Percentiles rank a stretch among this genome's conserved stretches.
Conservation (phyloP, 2,888 invertebrate genomes). For the Andrena flavipes region DNA sequence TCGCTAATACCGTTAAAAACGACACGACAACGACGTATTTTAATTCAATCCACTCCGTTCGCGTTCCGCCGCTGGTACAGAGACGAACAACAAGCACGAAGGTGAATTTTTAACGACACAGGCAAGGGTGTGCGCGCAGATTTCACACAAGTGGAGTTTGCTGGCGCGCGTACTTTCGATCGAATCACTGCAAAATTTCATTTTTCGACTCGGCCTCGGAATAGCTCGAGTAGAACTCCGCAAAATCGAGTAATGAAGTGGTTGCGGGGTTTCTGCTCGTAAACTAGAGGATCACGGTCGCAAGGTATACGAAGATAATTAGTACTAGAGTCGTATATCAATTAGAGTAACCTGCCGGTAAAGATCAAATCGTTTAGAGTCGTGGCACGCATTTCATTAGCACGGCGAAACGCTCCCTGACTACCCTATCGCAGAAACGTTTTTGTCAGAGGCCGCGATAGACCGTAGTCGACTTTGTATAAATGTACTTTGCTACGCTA, state of each 20-base stretch:
- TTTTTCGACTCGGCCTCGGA: slow-evolving; percentile 18
- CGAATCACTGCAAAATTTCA: slow-evolving; percentile 25
- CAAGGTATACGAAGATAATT: not conserved
- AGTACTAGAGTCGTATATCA: not conserved
- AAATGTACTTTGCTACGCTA: not conserved
- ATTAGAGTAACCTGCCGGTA: too few relatives aligned
- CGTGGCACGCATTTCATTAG: not conserved
- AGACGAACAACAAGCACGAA: too few relatives aligned
- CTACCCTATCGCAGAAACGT: not conserved
- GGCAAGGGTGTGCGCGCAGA: too few relatives aligned
- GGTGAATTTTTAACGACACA: too few relatives aligned
- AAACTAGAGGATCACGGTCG: not conserved
- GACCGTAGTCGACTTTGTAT: slow-evolving; percentile 1
- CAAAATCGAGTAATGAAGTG: slow-evolving; percentile 30
- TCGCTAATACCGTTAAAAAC: too few relatives aligned
- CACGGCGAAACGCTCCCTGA: slow-evolving; percentile 1
- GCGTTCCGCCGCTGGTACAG: too few relatives aligned
- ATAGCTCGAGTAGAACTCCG: slow-evolving; percentile 22
- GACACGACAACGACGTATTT: too few relatives aligned
- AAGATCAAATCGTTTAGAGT: not conserved
- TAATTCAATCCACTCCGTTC: too few relatives aligned
- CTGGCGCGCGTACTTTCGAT: not conserved
- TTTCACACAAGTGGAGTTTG: too few relatives aligned
- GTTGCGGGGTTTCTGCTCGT: not conserved
- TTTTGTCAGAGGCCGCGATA: not conserved